phyloP scores from a whole-genome alignment of 2,888 invertebrate genomes.

The Amiota mariae region DNA sequence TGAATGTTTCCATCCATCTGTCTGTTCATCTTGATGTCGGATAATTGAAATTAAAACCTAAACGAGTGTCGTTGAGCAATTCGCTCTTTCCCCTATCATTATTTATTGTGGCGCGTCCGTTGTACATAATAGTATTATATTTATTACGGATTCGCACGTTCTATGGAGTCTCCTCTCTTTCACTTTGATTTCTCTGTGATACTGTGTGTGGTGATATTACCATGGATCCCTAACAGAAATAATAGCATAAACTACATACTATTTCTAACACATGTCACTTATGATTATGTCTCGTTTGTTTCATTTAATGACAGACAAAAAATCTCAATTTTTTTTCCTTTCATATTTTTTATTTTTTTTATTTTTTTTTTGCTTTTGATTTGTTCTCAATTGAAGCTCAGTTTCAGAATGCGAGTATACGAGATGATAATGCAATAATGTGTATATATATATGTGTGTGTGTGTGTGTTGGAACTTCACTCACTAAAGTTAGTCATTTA shows the following conservation, averaged over 20 bases:
- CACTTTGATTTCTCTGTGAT: neutral
- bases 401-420: constrained; percentile 36
- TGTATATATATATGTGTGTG: neutral
- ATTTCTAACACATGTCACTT: constrained; percentile 51
- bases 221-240: neutral
- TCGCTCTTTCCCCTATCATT: constrained; percentile 12
- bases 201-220: neutral
- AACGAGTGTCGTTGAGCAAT: constrained; percentile 1
- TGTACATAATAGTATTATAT: neutral
- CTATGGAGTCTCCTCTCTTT: neutral
- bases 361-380: neutral
- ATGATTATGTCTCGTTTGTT: constrained; percentile 52
- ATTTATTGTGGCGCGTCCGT: constrained; percentile 15
- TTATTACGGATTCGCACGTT: neutral
- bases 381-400: constrained; percentile 47
- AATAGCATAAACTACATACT: neutral
- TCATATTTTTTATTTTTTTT: too few relatives aligned
- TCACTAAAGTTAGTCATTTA: constrained; percentile 37
- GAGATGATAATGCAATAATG: neutral
- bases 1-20: neutral
- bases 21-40: neutral
- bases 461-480: constrained; percentile 24
- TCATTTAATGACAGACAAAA: constrained; percentile 26
- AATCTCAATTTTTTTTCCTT: neutral
- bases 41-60: constrained; percentile 29